Percentiles rank a stretch among this genome's conserved stretches.
Evolutionary conservation across 2,888 invertebrate species (phyloP).

Genomic region (Leucoma salicis): DNA sequence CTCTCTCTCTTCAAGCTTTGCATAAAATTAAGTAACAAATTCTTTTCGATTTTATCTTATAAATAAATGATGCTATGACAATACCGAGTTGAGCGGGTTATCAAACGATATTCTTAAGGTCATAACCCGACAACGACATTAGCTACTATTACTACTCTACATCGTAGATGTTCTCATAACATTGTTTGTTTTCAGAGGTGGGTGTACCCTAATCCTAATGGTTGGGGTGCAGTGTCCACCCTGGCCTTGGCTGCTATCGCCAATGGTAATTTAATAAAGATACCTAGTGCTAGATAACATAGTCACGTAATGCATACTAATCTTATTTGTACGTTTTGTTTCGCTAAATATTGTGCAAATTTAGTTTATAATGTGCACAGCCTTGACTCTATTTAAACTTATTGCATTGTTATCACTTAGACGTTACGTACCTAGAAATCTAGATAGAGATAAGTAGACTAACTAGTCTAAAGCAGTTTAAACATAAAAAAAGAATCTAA

Average conservation of each 20-base stretch:
- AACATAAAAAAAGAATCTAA: no score
- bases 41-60: no score
- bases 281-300: conserved; percentile 32
- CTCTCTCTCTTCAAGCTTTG: no score
- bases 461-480: no score
- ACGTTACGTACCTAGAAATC: conserved; percentile 1
- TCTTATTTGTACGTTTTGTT: conserved; percentile 32
- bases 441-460: background rate
- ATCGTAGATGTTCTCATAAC: conserved; percentile 8
- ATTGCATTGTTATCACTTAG: background rate
- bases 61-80: no score
- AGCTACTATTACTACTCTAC: no score
- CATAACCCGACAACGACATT: no score
- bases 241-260: conserved; percentile 50
- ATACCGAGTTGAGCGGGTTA: background rate
- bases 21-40: no score
- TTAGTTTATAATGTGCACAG: conserved; percentile 14
- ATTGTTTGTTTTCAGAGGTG: conserved; percentile 54
- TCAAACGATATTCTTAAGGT: background rate
- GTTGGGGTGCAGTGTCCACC: conserved; percentile 53
- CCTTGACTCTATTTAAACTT: conserved; percentile 16
- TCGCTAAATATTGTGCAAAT: conserved; percentile 29
- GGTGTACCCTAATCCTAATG: conserved; percentile 54
- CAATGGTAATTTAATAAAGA: conserved; percentile 50
- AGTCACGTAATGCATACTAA: conserved; percentile 36